Conservation (phyloP, 2,888 invertebrate species). For the Cheilosia urbana region DNA sequence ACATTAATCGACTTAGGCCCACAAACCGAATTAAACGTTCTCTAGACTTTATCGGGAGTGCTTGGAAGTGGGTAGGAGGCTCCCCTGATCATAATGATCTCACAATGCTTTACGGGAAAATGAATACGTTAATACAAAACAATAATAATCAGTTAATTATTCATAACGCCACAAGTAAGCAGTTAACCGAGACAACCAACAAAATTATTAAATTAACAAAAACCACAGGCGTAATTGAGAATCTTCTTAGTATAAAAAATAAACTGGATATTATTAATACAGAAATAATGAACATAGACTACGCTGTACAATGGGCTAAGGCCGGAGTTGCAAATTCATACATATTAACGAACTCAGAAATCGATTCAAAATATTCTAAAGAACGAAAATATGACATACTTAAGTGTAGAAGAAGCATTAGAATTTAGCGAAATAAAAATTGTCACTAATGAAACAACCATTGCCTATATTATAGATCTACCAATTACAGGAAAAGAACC, state of each 20-base stretch:
- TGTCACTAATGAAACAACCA: not conserved
- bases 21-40: conserved; percentile 3
- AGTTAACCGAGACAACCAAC: no score
- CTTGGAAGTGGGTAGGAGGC: conserved; percentile 11
- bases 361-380: not conserved
- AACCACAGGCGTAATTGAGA: no score
- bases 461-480: not conserved
- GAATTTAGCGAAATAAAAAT: conserved; percentile 13
- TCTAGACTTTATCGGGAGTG: conserved; percentile 8
- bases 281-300: not conserved
- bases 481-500: conserved; percentile 56
- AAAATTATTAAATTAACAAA: no score
- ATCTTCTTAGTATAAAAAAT: not conserved
- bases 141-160: not conserved
- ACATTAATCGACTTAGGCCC: not conserved
- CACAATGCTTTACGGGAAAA: conserved; percentile 1
- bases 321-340: not conserved
- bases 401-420: not conserved
- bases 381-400: not conserved
- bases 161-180: not conserved
- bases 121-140: conserved; percentile 20
- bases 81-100: conserved; percentile 7
- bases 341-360: not conserved
- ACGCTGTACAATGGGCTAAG: not conserved
- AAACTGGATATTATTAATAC: not conserved